Evolutionary conservation across 2,797 vertebrate genomes (phyloP).

Genomic region (Carapus acus): DNA sequence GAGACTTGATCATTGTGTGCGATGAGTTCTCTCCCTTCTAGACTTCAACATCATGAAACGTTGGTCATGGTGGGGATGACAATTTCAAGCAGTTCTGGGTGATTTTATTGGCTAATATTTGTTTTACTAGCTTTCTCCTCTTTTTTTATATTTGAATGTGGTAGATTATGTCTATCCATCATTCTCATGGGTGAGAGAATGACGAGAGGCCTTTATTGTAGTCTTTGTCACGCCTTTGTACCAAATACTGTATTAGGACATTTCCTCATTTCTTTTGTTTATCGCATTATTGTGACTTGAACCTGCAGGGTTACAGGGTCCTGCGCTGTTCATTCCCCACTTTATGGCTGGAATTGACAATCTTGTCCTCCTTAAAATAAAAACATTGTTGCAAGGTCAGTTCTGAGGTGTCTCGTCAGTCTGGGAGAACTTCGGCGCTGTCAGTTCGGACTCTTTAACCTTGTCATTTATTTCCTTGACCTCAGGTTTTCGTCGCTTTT

Average conservation of each 20-base stretch:
- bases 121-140: too few relatives aligned
- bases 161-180: conserved; percentile 22
- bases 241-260: conserved; percentile 31
- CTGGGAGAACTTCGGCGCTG: conserved; percentile 21
- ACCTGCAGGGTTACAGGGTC: conserved; percentile 22
- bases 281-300: conserved; percentile 7
- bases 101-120: too few relatives aligned
- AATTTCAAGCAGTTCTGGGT: too few relatives aligned
- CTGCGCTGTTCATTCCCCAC: conserved; percentile 15
- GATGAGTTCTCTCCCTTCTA: too few relatives aligned
- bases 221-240: conserved; percentile 23
- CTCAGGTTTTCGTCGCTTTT: conserved; percentile 9
- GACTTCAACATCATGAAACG: too few relatives aligned
- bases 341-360: conserved; percentile 43
- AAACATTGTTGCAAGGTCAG: conserved; percentile 28
- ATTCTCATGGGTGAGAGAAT: too few relatives aligned
- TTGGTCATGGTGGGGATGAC: too few relatives aligned
- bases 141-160: too few relatives aligned
- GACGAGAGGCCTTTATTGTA: conserved; percentile 22
- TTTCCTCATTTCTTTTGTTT: background rate
- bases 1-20: too few relatives aligned
- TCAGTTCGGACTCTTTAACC: conserved; percentile 23
- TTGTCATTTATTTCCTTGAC: conserved; percentile 9
- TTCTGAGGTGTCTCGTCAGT: conserved; percentile 35
- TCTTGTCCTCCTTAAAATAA: conserved; percentile 25